Conservation (phyloP, 2,888 invertebrate genomes). For the Archips crataeganus region DNA sequence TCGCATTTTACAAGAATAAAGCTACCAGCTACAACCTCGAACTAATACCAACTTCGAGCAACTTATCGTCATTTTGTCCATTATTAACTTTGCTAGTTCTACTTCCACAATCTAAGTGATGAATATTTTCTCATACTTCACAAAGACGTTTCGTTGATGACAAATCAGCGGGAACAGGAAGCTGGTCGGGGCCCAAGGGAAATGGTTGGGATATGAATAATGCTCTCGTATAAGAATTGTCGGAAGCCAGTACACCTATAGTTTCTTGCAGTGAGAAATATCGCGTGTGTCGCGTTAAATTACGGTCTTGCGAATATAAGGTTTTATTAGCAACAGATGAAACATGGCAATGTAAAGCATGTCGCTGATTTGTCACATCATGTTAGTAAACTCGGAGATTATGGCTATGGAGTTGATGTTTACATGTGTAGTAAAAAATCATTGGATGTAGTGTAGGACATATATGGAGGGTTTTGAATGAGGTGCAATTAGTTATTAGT, state of each 20-base stretch:
- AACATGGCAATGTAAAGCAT: background rate
- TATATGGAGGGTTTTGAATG: background rate
- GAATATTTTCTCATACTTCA: conserved; percentile 15
- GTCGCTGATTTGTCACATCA: background rate
- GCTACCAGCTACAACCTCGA: background rate
- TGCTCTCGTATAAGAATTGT: conserved; percentile 4
- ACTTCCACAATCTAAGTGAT: conserved; percentile 3
- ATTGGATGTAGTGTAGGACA: background rate
- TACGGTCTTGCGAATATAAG: background rate
- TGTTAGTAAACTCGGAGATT: background rate
- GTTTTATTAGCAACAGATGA: background rate
- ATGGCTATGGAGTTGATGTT: background rate
- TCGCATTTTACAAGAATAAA: background rate
- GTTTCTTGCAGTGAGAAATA: background rate
- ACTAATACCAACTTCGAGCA: background rate
- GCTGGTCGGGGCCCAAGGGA: conserved; percentile 4
- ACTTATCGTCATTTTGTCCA: background rate
- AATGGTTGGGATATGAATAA: conserved; percentile 20
- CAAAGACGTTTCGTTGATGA: conserved; percentile 12
- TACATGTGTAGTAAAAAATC: background rate
- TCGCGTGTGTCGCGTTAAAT: background rate
- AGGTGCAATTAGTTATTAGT: background rate
- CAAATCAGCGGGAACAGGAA: conserved; percentile 17
- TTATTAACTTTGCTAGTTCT: background rate
- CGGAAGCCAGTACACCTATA: background rate